Base-by-base conservation (phyloP, 2,113 vertebrate genomes). In the Apteryx owenii region DNA sequence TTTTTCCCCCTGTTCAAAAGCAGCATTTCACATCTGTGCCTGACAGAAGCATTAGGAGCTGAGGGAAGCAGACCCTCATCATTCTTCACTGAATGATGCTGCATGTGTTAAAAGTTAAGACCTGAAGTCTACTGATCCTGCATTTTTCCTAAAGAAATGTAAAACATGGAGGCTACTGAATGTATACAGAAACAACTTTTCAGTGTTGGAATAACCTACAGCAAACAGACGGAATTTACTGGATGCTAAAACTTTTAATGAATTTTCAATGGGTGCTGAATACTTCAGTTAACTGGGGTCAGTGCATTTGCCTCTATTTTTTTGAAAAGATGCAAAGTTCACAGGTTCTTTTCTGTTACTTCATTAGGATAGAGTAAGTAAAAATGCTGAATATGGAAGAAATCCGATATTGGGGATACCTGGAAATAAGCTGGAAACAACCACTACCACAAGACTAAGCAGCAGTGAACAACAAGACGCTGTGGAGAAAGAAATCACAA, bases 21-120 rank as follows among this genome's bases (percentile, higher is more conserved):
- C 97, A 98, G 98, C 92, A 97, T 97, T 98, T 93, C 94, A 98
- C 98, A 98, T 98, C 98, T 97, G 98, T 98, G 98, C 97, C 97
- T 98, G 97, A 97, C 97, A 98, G 98, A 97, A 95, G 94, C 95
- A 65, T 54, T 29, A 95, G 90, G 73, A 97, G 85, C 92, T 96
- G 85, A 91, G 94, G 93, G 94, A 85, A 88, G 88, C 95, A 97
- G 93, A 97, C 79, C 65, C 94, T 95, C 93, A 76, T 89, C 94
- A 89, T 91, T 66, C 88, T 56, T 81, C 95, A 89, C 80, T 90
- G 87, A 96, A 95, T 50, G 91, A 96, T 64, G 44, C 71, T 88
- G 53, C 90, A 31, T 56, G 93, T 96, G 81, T 97, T 96, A 97
- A 97, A 98, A 98, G 97, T 98, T 98, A 97, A 92, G 75, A 94